Percentiles rank a stretch among this genome's conserved stretches.
These are phyloP conservation scores for Macquaria ambigua DNA, from an alignment of 2,113 vertebrate genomes.

Conservation along the genomic window DNA sequence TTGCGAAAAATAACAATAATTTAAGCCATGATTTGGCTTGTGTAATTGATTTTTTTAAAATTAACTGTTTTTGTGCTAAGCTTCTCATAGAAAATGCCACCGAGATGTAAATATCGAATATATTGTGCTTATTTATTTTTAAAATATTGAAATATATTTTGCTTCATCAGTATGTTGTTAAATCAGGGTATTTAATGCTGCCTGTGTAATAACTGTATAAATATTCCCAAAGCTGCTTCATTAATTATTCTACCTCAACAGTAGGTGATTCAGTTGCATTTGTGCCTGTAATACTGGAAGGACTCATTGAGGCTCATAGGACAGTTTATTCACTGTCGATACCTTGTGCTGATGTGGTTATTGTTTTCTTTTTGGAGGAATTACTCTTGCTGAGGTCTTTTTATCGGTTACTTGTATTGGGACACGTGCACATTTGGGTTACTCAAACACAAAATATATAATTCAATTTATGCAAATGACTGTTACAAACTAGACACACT, in stretches of 20 bases:
- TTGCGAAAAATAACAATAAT: background rate
- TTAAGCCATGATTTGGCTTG: conserved; percentile 8
- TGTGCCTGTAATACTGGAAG: conserved; percentile 1
- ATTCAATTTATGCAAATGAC: background rate
- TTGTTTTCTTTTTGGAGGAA: background rate
- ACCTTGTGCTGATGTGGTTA: background rate
- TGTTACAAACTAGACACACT: conserved; percentile 5
- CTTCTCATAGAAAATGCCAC: conserved; percentile 8
- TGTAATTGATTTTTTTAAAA: too few species aligned
- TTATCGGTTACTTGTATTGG: background rate
- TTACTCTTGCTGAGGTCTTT: background rate
- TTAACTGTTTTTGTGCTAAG: conserved; percentile 11
- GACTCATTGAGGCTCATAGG: background rate
- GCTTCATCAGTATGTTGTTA: background rate
- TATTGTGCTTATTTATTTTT: conserved; percentile 47
- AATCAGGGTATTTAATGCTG: conserved; percentile 21
- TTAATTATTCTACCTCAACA: conserved; percentile 40
- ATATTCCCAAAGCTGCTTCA: conserved; percentile 39
- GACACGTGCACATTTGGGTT: background rate
- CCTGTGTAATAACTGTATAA: conserved; percentile 19
- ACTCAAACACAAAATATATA: background rate
- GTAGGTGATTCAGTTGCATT: conserved; percentile 17
- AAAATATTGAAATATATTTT: conserved; percentile 33
- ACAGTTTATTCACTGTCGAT: background rate
- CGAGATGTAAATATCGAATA: conserved; percentile 62